phyloP scores from a whole-genome alignment of 2,113 vertebrate species.

The Oreotrochilus melanogaster region DNA sequence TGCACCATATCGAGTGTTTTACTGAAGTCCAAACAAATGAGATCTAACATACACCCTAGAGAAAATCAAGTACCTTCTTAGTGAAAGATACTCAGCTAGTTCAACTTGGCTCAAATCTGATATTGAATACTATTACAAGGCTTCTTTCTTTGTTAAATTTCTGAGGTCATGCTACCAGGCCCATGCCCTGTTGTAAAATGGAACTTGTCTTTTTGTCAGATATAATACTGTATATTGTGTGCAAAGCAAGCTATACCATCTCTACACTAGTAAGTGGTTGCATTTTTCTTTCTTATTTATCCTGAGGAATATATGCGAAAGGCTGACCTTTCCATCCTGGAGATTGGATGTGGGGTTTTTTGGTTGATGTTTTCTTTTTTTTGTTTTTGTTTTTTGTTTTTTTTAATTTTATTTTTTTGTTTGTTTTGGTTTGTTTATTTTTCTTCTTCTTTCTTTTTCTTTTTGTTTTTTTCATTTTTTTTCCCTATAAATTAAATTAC shows the following conservation, averaged over 20 bases:
- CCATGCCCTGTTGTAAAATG: not conserved
- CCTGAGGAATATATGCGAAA: not conserved
- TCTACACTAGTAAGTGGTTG: not conserved
- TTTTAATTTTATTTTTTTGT: too few species aligned
- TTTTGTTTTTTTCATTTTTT: not conserved
- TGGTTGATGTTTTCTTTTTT: too few species aligned
- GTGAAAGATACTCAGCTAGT: not conserved
- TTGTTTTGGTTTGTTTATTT: too few species aligned
- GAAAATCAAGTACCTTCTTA: not conserved
- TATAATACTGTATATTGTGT: fast-evolving
- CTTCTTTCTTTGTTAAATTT: not conserved
- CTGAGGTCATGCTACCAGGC: not conserved
- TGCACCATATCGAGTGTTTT: not conserved
- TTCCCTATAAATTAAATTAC: not conserved
- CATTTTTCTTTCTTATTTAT: not conserved
- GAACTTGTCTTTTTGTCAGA: not conserved
- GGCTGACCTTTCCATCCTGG: not conserved
- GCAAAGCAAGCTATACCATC: not conserved
- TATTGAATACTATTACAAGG: not conserved
- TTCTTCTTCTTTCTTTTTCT: too few species aligned
- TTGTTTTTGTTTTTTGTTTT: too few species aligned
- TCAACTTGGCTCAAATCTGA: not conserved
- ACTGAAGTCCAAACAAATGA: constrained; percentile 16
- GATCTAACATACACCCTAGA: not conserved
- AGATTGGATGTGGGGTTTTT: not conserved